phyloP scores from a whole-genome alignment of 1,140 invertebrate genomes.

The Homarus americanus region DNA sequence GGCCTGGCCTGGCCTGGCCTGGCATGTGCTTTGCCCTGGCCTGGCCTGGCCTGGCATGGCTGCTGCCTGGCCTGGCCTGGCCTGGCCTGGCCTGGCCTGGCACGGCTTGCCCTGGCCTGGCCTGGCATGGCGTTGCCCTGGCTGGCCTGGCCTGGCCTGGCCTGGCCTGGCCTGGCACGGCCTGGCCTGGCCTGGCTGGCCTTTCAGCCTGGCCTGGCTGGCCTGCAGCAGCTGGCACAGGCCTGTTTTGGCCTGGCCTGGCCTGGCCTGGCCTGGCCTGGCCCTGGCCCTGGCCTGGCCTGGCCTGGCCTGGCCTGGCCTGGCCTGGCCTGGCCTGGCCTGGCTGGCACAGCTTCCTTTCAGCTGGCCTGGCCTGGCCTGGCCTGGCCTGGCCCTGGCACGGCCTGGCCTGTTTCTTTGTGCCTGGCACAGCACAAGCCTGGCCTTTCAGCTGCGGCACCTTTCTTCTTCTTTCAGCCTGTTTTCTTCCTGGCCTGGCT shows the following conservation, averaged over 20 bases:
- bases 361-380: conserved; percentile 74
- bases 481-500: no score
- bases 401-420: conserved; percentile 75
- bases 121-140: conserved; percentile 75
- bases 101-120: conserved; percentile 70
- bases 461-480: no score
- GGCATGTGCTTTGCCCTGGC: no score
- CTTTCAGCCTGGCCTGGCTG: conserved; percentile 2
- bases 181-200: conserved; percentile 70
- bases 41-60: conserved; percentile 31
- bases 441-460: conserved; percentile 36
- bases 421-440: conserved; percentile 35
- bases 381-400: conserved; percentile 73
- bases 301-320: conserved; percentile 70
- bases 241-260: conserved; percentile 74
- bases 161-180: conserved; percentile 72
- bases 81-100: conserved; percentile 52
- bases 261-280: conserved; percentile 74
- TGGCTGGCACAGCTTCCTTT: no score
- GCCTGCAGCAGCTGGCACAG: conserved; percentile 52
- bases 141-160: conserved; percentile 50
- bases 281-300: conserved; percentile 75
- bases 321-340: conserved; percentile 74
- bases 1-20: conserved; percentile 72
- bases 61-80: background rate